Base-by-base conservation (phyloP, 2,888 invertebrate species). In the Tachina fera region DNA sequence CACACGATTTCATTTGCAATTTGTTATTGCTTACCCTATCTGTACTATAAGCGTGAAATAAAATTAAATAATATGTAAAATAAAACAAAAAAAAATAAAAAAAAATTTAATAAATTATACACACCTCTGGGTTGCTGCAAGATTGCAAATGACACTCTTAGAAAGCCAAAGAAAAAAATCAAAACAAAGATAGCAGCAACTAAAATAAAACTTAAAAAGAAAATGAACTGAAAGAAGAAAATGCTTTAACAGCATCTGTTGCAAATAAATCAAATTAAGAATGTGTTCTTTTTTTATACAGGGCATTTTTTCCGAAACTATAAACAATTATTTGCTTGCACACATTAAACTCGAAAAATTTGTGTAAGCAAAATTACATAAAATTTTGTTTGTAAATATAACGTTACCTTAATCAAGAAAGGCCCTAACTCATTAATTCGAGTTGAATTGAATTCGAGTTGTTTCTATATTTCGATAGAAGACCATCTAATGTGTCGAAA, bases 231-330 rank as follows among this genome's bases (percentile, higher is more conserved):
- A 68, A 13, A 75, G 39, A 45, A 39, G 16, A n/a, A 60, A 60
- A n/a, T 47, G 9, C 8, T 16, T 13, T 13, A 19, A 19, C 19
- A 72, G 61, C 86, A 86, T 80, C 83, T 86, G 83, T 61, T 76
- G 72, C 53, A 80, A 80, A 83, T 88, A 88, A 87, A 78, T 86
- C 84, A 82, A 79, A 86, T 86, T 80, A 74, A 72, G 76, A 87
- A 82, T 84, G 61, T 45, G 47, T 63, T 63, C 63, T 51, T 53
- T 51, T 47, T 41, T 13, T 47, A 41, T 67, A 86, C 82, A 82
- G 68, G 61, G 82, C 79, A 61, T 61, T 71, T 39, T 3, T 3
- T 45, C n/a, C 13, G 6, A 39, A 31, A 13, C 1, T 39, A 49
- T 3, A 72, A 61, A 11, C 3, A 10, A 6, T 10, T 11, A 61